Percentiles rank a stretch among this genome's conserved stretches.
Conservation (phyloP, 2,113 vertebrate genomes). For the Anguilla rostrata region DNA sequence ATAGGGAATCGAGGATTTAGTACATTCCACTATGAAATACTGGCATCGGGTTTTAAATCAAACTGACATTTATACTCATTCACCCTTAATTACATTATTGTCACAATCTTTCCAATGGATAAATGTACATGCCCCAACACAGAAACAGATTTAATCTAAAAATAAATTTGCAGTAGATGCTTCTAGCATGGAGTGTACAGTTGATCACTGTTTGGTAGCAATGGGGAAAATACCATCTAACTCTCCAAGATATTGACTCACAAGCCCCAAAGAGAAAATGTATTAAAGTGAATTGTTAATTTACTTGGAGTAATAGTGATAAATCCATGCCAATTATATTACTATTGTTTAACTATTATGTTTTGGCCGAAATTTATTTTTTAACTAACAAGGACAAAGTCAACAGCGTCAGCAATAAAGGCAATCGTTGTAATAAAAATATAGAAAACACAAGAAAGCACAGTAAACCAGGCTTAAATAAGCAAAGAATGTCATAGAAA, state of each 20-base stretch:
- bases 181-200: neutral
- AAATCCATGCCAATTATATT: neutral
- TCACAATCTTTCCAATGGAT: neutral
- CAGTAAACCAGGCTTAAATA: neutral
- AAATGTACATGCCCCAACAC: neutral
- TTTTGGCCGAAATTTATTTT: neutral
- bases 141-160: neutral
- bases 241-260: neutral
- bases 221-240: neutral
- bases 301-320: too few relatives aligned
- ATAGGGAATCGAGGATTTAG: neutral
- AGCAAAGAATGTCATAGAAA: slow-evolving; percentile 4
- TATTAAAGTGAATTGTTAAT: neutral
- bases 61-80: neutral
- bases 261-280: neutral
- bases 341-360: neutral
- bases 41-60: neutral
- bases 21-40: neutral
- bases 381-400: neutral
- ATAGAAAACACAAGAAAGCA: neutral
- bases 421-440: neutral
- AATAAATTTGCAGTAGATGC: neutral
- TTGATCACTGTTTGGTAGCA: neutral
- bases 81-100: neutral
- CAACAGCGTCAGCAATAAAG: neutral